These are phyloP conservation scores for Dipodomys merriami DNA, from an alignment of 2,113 vertebrate species.

Conservation along the genomic window DNA sequence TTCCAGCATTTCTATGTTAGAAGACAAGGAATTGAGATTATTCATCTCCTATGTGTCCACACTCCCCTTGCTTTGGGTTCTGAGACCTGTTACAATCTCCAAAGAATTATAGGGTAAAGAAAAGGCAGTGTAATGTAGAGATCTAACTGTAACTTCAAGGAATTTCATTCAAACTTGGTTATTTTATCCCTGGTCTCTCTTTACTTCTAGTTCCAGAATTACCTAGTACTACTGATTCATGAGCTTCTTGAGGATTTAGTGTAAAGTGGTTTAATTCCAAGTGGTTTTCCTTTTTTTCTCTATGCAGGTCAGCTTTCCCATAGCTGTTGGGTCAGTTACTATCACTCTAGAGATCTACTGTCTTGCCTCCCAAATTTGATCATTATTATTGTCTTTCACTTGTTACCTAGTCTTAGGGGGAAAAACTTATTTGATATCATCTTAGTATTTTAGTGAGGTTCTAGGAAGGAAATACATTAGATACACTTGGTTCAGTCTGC, in stretches of 20 bases:
- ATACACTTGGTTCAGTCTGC: slow-evolving; percentile 21
- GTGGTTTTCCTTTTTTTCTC: slow-evolving; percentile 37
- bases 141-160: slow-evolving; percentile 31
- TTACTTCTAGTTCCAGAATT: slow-evolving; percentile 31
- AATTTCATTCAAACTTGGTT: slow-evolving; percentile 56
- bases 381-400: slow-evolving; percentile 15
- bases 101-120: slow-evolving; percentile 9
- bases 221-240: background rate
- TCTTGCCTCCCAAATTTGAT: slow-evolving; percentile 43
- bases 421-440: background rate
- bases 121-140: background rate
- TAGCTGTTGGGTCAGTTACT: background rate
- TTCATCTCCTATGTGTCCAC: background rate
- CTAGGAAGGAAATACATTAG: slow-evolving; percentile 9
- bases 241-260: slow-evolving; percentile 45
- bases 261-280: slow-evolving; percentile 37
- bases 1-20: slow-evolving; percentile 12
- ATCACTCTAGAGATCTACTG: background rate
- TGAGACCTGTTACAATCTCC: background rate
- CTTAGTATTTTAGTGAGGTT: slow-evolving; percentile 38
- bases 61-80: slow-evolving; percentile 27
- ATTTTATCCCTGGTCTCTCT: background rate
- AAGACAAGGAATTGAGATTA: background rate
- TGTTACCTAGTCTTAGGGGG: background rate
- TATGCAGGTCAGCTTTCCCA: slow-evolving; percentile 10